A percentile compares a stretch with the other conserved stretches of the same genome.
Evolutionary conservation across 2,888 invertebrate species (phyloP).

Genomic region (Catonia carolina): DNA sequence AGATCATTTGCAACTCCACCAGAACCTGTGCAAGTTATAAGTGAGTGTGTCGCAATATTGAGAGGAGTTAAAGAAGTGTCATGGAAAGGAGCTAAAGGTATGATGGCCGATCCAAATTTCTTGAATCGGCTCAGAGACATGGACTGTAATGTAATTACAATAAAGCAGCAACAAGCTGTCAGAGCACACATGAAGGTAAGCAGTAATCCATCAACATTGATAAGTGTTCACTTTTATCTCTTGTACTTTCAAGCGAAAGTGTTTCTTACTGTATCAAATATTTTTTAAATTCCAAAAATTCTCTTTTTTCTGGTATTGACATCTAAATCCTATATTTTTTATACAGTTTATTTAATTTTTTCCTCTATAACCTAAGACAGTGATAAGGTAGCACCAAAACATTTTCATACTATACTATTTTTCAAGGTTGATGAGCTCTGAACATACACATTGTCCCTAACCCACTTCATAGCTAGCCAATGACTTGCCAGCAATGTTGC

Average conservation of each 20-base stretch:
- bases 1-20: slow-evolving; percentile 33
- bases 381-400: no score
- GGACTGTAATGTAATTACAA: slow-evolving; percentile 72
- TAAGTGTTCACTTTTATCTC: no score
- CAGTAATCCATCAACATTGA: not conserved
- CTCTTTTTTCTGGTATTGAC: no score
- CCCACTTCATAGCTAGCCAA: no score
- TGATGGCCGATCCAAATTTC: slow-evolving; percentile 89
- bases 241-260: no score
- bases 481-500: no score
- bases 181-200: slow-evolving; percentile 64
- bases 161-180: slow-evolving; percentile 61
- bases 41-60: slow-evolving; percentile 83
- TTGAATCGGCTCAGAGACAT: slow-evolving; percentile 72
- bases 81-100: slow-evolving; percentile 85
- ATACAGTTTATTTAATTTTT: no score
- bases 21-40: slow-evolving; percentile 59
- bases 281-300: not conserved
- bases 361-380: no score
- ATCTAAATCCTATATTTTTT: not conserved
- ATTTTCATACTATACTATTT: no score
- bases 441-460: no score
- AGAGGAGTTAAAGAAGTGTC: slow-evolving; percentile 75
- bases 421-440: no score
- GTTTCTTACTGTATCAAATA: no score